Percentiles rank a stretch among this genome's conserved stretches.
phyloP scores from a whole-genome alignment of 2,888 invertebrate species.

The Rotaria sp. region DNA sequence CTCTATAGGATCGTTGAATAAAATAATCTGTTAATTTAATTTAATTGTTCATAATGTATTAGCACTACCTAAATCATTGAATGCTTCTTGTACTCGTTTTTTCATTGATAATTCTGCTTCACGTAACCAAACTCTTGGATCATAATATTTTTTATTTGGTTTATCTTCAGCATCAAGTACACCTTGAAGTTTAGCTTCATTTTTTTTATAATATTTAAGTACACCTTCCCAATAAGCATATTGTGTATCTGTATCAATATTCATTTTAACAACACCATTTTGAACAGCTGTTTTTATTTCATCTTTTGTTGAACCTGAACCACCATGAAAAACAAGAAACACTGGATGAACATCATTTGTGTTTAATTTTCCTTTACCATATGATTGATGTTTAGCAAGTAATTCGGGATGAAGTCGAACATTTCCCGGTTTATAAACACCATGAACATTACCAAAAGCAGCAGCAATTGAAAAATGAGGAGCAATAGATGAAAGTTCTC shows the following conservation, averaged over 20 bases:
- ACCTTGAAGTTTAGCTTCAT: neutral
- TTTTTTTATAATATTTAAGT: neutral
- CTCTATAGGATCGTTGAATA: no score
- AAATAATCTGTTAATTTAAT: no score
- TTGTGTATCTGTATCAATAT: slow-evolving; percentile 14
- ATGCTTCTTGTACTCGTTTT: slow-evolving; percentile 29
- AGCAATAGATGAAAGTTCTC: neutral
- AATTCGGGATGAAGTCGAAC: neutral
- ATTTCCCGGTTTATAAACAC: neutral
- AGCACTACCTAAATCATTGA: neutral
- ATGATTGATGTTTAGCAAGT: slow-evolving; percentile 3
- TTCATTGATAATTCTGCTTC: slow-evolving; percentile 2
- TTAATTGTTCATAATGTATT: neutral
- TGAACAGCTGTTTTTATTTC: neutral
- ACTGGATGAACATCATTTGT: neutral
- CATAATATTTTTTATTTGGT: slow-evolving; percentile 16
- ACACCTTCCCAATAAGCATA: slow-evolving; percentile 11
- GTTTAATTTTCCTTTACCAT: neutral
- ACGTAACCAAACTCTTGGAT: neutral
- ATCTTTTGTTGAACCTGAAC: neutral
- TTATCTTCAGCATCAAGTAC: neutral
- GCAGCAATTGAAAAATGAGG: neutral
- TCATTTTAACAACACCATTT: slow-evolving; percentile 14
- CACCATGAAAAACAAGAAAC: neutral
- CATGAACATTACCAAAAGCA: neutral